These are phyloP conservation scores for Acanthurus lineatus DNA, from an alignment of 2,797 vertebrate species.

Conservation along the genomic window DNA sequence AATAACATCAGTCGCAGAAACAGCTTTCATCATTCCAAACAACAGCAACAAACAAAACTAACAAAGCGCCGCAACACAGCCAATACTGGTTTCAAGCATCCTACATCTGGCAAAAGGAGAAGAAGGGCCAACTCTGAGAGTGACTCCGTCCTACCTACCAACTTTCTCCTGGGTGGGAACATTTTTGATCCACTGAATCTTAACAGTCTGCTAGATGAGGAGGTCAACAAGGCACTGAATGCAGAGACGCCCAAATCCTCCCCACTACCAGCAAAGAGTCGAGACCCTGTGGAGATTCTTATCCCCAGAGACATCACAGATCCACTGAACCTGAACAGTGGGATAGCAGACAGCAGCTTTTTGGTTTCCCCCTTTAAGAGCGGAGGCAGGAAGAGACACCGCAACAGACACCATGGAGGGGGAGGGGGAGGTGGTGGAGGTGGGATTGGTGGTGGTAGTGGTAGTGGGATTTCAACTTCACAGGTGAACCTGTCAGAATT, in stretches of 20 bases:
- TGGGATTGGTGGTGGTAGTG: conserved; percentile 13
- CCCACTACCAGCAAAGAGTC: conserved; percentile 89
- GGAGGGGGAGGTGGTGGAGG: conserved; percentile 33
- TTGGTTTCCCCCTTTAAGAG: conserved; percentile 87
- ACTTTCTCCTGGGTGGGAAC: conserved; percentile 94
- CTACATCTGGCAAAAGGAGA: conserved; percentile 88
- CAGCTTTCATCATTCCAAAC: conserved; percentile 85
- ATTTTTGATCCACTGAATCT: conserved; percentile 96
- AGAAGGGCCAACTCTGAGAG: conserved; percentile 92
- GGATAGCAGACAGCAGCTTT: conserved; percentile 84
- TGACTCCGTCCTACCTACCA: conserved; percentile 92
- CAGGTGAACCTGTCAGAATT: conserved; percentile 72
- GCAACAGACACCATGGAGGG: conserved; percentile 89
- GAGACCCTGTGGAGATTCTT: conserved; percentile 94
- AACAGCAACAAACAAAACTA: conserved; percentile 77
- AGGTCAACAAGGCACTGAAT: conserved; percentile 92
- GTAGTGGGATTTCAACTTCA: conserved; percentile 57
- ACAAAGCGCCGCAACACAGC: conserved; percentile 89
- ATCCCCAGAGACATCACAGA: conserved; percentile 96
- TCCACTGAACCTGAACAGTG: conserved; percentile 92
- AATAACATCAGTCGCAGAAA: conserved; percentile 80
- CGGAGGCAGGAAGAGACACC: conserved; percentile 88
- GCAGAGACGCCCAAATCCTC: conserved; percentile 97
- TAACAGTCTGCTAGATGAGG: conserved; percentile 95
- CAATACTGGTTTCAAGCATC: conserved; percentile 89